These are phyloP conservation scores for Parnassius glacialis DNA, from an alignment of 2,888 invertebrate species.

Conservation along the genomic window DNA sequence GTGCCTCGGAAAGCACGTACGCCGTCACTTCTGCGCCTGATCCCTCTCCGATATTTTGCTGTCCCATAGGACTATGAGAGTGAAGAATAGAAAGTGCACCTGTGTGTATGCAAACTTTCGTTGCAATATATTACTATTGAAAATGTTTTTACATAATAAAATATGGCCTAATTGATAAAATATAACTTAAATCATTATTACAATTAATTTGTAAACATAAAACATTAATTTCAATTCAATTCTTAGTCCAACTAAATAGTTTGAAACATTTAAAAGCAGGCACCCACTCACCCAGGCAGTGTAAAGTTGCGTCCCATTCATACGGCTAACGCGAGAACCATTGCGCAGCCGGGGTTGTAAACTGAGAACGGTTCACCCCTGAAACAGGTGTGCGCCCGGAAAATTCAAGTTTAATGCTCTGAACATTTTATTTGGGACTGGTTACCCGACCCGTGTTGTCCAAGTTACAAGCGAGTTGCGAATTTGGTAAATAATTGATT, in stretches of 20 bases:
- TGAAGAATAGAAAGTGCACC: no score
- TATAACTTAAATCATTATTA: no score
- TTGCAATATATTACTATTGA: no score
- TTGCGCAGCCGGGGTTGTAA: conserved; percentile 17
- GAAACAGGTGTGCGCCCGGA: conserved; percentile 61
- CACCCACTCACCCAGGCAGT: background rate
- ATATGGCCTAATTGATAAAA: no score
- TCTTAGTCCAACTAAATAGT: conserved; percentile 2
- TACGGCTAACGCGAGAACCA: background rate
- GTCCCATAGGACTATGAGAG: no score
- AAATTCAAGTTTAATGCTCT: conserved; percentile 72
- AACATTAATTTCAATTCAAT: background rate
- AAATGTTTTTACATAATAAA: no score
- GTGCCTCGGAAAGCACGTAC: no score
- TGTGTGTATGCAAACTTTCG: no score
- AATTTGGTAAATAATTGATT: background rate
- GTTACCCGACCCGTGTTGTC: conserved; percentile 40
- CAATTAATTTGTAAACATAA: no score
- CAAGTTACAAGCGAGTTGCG: conserved; percentile 31
- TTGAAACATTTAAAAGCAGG: conserved; percentile 4
- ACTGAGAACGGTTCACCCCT: conserved; percentile 34
- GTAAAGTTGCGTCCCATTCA: conserved; percentile 3
- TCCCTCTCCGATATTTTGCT: no score
- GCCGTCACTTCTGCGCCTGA: no score
- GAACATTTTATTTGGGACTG: conserved; percentile 64